These are phyloP conservation scores for Phragmatobia fuliginosa DNA, from an alignment of 2,888 invertebrate genomes.

Conservation along the genomic window DNA sequence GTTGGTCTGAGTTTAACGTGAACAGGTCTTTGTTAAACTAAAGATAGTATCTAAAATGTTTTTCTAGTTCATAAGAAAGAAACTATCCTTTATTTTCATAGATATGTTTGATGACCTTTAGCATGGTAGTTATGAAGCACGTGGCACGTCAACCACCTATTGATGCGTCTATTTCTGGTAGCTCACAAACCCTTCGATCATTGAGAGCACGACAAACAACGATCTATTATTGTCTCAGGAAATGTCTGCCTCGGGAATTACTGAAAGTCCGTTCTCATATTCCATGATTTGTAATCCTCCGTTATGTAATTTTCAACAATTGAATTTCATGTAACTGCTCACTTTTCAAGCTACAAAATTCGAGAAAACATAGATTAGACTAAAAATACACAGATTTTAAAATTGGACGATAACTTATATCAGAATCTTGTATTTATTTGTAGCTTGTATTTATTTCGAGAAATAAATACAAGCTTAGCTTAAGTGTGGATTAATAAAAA, in stretches of 20 bases:
- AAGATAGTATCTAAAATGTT: not conserved
- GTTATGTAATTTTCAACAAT: not conserved
- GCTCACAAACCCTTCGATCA: constrained; percentile 42
- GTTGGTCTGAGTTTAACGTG: not conserved
- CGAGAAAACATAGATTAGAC: too few species aligned
- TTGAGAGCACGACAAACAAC: constrained; percentile 18
- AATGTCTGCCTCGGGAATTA: constrained; percentile 3
- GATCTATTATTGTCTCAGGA: constrained; percentile 27
- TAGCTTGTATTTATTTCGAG: too few species aligned
- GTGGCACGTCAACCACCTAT: constrained; percentile 35
- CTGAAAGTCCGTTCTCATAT: constrained; percentile 3
- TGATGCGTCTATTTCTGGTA: constrained; percentile 41
- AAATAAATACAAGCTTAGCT: too few species aligned
- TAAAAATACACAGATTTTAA: too few species aligned
- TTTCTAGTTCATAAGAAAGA: not conserved
- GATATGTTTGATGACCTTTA: constrained; percentile 31
- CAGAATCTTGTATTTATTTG: too few species aligned
- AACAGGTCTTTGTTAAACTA: not conserved
- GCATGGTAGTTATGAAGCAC: constrained; percentile 29
- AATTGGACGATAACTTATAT: not conserved
- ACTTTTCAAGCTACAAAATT: not conserved
- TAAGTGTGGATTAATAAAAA: too few species aligned
- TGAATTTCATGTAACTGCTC: not conserved
- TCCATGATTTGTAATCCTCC: not conserved
- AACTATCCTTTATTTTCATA: not conserved